Conservation (phyloP, 2,888 invertebrate species). For the Coelogynopora nodosa region DNA sequence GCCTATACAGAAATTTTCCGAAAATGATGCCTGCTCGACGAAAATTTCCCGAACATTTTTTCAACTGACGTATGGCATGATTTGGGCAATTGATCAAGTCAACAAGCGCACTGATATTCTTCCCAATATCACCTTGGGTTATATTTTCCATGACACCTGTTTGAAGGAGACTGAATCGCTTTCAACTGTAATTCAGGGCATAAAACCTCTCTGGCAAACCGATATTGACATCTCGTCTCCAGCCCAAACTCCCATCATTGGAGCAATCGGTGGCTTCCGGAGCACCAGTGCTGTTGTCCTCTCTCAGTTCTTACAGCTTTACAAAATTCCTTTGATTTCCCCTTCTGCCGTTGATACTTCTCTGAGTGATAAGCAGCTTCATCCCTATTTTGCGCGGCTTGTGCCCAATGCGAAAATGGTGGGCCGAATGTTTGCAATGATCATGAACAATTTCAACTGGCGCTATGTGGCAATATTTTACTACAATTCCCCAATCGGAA, state of each 20-base stretch:
- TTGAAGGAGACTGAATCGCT: background rate
- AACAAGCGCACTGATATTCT: constrained; percentile 13
- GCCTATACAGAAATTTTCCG: no score
- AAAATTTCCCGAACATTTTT: background rate
- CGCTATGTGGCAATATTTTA: background rate
- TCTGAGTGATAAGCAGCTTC: background rate
- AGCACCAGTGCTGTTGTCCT: background rate
- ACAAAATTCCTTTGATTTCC: background rate
- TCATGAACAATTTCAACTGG: background rate
- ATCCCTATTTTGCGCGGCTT: constrained; percentile 37
- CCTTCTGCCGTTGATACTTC: background rate
- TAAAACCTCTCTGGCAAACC: background rate
- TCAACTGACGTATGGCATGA: background rate
- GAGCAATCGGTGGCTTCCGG: background rate
- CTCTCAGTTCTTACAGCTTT: constrained; percentile 9
- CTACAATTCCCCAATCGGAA: background rate
- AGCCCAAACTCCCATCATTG: background rate
- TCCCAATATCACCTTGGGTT: constrained; percentile 21
- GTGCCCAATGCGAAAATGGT: background rate
- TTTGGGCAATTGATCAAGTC: constrained; percentile 11
- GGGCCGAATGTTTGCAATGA: background rate
- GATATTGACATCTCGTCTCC: no score
- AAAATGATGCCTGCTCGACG: background rate
- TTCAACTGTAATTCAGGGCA: background rate
- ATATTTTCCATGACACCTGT: background rate